Conservation (phyloP, 1,140 invertebrate species). For the Ceratoteleas bidentatus region DNA sequence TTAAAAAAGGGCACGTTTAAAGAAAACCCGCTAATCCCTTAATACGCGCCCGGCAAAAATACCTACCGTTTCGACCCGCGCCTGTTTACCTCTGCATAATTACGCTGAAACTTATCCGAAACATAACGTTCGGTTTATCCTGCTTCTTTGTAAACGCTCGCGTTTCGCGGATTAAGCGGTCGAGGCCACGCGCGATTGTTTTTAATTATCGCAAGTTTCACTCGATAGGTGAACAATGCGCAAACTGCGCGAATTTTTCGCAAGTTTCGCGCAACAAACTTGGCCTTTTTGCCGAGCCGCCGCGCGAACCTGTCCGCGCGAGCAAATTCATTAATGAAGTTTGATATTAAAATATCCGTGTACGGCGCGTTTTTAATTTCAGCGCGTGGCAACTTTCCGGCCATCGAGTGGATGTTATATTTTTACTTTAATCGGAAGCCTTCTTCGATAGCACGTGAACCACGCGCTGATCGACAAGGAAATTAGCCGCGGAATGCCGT, state of each 20-base stretch:
- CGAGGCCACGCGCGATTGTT: conserved; percentile 23
- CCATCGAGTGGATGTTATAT: conserved; percentile 36
- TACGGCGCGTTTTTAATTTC: conserved; percentile 46
- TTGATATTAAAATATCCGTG: conserved; percentile 53
- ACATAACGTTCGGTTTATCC: conserved; percentile 13
- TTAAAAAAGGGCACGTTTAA: no score
- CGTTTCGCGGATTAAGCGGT: conserved; percentile 9
- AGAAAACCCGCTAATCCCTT: background rate
- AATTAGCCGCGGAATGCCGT: conserved; percentile 76
- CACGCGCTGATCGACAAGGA: conserved; percentile 66
- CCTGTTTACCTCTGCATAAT: conserved; percentile 17
- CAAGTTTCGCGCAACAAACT: conserved; percentile 34
- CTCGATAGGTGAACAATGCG: conserved; percentile 41
- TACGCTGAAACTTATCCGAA: conserved; percentile 16
- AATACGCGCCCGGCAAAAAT: background rate
- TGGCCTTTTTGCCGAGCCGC: background rate
- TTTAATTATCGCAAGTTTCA: conserved; percentile 45
- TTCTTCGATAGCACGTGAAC: conserved; percentile 56
- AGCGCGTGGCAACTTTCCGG: conserved; percentile 46
- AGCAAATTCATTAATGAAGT: conserved; percentile 62
- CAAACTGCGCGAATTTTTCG: conserved; percentile 15
- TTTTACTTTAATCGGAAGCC: conserved; percentile 44
- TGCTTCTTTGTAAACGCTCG: conserved; percentile 6
- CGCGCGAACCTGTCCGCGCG: conserved; percentile 12
- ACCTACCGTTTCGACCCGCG: background rate